Base-by-base conservation (phyloP, 2,113 vertebrate species). In the Nipponia nippon region DNA sequence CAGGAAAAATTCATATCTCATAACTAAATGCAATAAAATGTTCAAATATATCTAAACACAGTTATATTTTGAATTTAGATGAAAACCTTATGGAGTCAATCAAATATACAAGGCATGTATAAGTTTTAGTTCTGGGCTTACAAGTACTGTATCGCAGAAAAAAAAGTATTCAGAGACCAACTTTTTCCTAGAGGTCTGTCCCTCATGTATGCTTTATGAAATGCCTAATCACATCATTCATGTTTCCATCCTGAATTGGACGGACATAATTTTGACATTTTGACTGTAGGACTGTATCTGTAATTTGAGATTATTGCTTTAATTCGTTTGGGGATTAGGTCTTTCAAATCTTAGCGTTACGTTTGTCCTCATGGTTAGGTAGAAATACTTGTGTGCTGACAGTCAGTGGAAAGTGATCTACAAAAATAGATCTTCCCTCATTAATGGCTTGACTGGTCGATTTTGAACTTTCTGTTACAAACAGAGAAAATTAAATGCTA, bases 21-120 rank as follows among this genome's bases (percentile, higher is more conserved):
- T 96, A 95, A 98, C 83, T 89, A 97, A 97, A 97, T 93, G 83
- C 82, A 97, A 96, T 97, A 95, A 95, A 96, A 87, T 94, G 91
- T 94, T 97, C 92, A 95, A 81, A 96, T 97, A 94, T 91, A 96
- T 94, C 72, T 95, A 97, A 96, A 96, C 44, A 80, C 42, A 84
- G 87, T 97, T 97, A 91, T 85, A 78, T 83, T 97, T 98, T 86
- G 82, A 95, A 98, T 97, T 95, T 93, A 95, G 91, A 94, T 98
- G 95, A 97, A 95, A 97, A 95, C 71, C 58, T 93, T 89, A 92
- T 93, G 85, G 87, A 97, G 93, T 92, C 94, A 95, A 82, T 98
- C 96, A 98, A 97, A 96, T 93, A 86, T 67, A 76, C 63, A 91
- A 91, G 92, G 93, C 55, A 91, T 56, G 77, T 36, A 53, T 87